These are phyloP conservation scores for Sandelia bainsii DNA, from an alignment of 2,797 vertebrate genomes.

Conservation along the genomic window DNA sequence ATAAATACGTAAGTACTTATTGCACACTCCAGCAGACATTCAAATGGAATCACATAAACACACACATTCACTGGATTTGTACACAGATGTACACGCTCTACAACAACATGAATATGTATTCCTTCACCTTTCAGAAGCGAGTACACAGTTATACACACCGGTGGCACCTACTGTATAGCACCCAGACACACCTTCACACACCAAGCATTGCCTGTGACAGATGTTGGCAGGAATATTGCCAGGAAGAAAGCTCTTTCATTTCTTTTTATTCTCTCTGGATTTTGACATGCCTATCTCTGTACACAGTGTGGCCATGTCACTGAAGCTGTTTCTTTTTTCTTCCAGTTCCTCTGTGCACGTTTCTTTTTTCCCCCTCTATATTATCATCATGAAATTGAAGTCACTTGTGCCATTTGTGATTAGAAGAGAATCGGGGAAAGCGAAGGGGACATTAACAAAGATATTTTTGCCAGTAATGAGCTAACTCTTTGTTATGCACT, in stretches of 20 bases:
- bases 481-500: slow-evolving; percentile 80
- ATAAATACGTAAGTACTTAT: slow-evolving; percentile 58
- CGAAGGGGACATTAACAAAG: slow-evolving; percentile 76
- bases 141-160: slow-evolving; percentile 54
- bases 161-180: slow-evolving; percentile 59
- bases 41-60: slow-evolving; percentile 58
- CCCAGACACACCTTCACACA: slow-evolving; percentile 72
- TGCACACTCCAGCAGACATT: slow-evolving; percentile 65
- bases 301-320: slow-evolving; percentile 82
- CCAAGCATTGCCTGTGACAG: slow-evolving; percentile 80
- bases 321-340: slow-evolving; percentile 65
- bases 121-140: slow-evolving; percentile 53
- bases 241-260: slow-evolving; percentile 80
- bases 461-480: slow-evolving; percentile 87
- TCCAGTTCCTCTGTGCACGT: slow-evolving; percentile 52
- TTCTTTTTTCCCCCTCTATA: slow-evolving; percentile 26
- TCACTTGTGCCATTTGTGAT: slow-evolving; percentile 84
- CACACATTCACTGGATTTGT: slow-evolving; percentile 51
- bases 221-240: slow-evolving; percentile 84
- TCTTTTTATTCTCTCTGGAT: slow-evolving; percentile 79
- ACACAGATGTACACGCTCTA: slow-evolving; percentile 53
- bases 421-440: slow-evolving; percentile 76
- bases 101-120: slow-evolving; percentile 75
- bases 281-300: slow-evolving; percentile 82
- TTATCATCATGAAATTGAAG: slow-evolving; percentile 80